Evolutionary conservation across 1,140 invertebrate genomes (phyloP), one percentile per base, ranked within the genome.

Genomic region (Drosophila busckii): DNA sequence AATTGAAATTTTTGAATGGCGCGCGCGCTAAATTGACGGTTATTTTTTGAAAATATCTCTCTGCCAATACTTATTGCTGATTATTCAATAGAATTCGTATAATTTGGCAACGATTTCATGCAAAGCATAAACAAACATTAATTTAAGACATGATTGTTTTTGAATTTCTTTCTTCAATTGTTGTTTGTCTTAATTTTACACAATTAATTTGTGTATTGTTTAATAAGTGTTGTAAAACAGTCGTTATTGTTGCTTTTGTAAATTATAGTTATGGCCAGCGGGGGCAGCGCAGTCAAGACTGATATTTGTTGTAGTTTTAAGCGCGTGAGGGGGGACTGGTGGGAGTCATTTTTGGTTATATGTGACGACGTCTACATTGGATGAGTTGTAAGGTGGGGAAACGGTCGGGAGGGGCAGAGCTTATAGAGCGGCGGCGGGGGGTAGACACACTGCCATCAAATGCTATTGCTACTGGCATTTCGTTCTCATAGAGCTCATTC

Each of bases 21-120:
- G 96, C 89, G 88, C 94, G 82, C 96, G 95, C 95, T 93, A 92
- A 84, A 90, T 91, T 96, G 84, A 90, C 91, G 94, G 94, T 96
- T 86, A 96, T 94, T 90, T 89, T 75, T 80, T 80, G 69, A 68
- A 59, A 62, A 64, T 58, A 54, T 7, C 13, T 42, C 53, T 10
- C 13, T 31, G 34, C n/a, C 9, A 31, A 50, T 16, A 25, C 31
- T 16, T 29, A n/a, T 42, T 17, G 32, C 13, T 62, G 55, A 63
- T 59, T 65, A 75, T 23, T 48, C 53, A 75, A 75, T 73, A 55
- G 34, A 32, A 32, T 17, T 44, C n/a, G 19, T 48, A 12, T 9
- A 37, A 19, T 10, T 16, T 10, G 42, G 31, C 9, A 35, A 35
- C 9, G 17, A 44, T 26, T 25, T 3, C n/a, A 16, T 12, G 19